Percentiles rank a stretch among this genome's conserved stretches.
Evolutionary conservation across 2,888 invertebrate species (phyloP).

Genomic region (Nomada hirtipes): DNA sequence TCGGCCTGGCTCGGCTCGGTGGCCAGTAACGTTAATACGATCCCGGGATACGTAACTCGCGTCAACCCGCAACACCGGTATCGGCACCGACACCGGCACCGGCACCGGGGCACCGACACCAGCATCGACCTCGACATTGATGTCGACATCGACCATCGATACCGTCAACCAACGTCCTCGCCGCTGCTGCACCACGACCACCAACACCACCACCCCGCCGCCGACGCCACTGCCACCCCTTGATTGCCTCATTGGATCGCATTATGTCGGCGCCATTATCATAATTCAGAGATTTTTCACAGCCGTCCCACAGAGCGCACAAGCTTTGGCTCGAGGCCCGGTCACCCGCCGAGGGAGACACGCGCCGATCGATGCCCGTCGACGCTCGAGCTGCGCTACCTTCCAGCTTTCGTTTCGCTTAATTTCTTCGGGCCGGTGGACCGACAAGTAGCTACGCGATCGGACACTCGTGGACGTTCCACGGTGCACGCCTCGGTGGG

Average conservation of each 20-base stretch:
- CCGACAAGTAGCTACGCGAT: not conserved
- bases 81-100: slow-evolving; percentile 52
- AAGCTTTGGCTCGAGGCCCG: slow-evolving; percentile 76
- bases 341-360: slow-evolving; percentile 68
- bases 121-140: slow-evolving; percentile 36
- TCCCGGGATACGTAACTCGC: slow-evolving; percentile 80
- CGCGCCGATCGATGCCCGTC: slow-evolving; percentile 68
- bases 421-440: slow-evolving; percentile 4
- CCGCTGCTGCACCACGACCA: slow-evolving; percentile 32
- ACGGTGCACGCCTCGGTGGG: too few relatives aligned
- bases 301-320: slow-evolving; percentile 73
- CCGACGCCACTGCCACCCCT: slow-evolving; percentile 76
- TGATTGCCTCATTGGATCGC: slow-evolving; percentile 84
- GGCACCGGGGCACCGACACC: slow-evolving; percentile 29
- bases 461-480: too few relatives aligned
- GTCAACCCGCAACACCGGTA: slow-evolving; percentile 65
- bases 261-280: slow-evolving; percentile 84
- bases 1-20: slow-evolving; percentile 76
- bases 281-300: slow-evolving; percentile 83
- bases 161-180: slow-evolving; percentile 73
- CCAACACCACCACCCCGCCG: slow-evolving; percentile 45
- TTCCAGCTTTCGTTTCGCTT: slow-evolving; percentile 35
- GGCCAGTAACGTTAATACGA: slow-evolving; percentile 82
- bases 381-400: slow-evolving; percentile 45
- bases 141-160: slow-evolving; percentile 72